A percentile compares a stretch with the other conserved stretches of the same genome.
Conservation (phyloP, 2,113 vertebrate species). For the Centropristis striata region DNA sequence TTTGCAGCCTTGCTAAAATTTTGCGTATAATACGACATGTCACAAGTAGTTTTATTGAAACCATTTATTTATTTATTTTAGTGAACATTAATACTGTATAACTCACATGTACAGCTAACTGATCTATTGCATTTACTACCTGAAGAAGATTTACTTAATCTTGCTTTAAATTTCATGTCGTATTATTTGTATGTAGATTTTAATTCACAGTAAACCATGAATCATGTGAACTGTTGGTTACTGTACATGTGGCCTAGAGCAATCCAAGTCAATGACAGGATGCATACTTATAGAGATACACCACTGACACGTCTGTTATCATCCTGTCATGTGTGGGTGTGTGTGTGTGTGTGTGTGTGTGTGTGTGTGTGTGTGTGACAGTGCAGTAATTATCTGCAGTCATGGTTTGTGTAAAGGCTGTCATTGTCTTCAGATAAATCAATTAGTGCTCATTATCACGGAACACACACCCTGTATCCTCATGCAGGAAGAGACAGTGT, state of each 20-base stretch:
- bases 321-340: background rate
- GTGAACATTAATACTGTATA: no score
- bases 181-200: background rate
- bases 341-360: background rate
- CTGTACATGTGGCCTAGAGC: background rate
- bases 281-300: background rate
- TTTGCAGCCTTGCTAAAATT: no score
- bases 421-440: constrained; percentile 47
- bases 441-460: constrained; percentile 48
- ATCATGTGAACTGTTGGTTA: background rate
- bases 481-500: background rate
- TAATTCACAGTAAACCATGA: background rate
- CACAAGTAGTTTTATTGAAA: no score
- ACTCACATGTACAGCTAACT: no score
- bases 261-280: background rate
- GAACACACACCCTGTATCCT: constrained; percentile 50
- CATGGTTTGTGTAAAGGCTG: constrained; percentile 6
- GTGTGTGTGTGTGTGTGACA: background rate
- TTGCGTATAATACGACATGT: no score
- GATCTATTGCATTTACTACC: background rate
- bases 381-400: constrained; percentile 33
- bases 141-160: background rate
- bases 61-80: no score
- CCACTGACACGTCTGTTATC: background rate
- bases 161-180: background rate